Evolutionary conservation across 2,797 vertebrate genomes (phyloP).

Genomic region (Syngnathus acus): DNA sequence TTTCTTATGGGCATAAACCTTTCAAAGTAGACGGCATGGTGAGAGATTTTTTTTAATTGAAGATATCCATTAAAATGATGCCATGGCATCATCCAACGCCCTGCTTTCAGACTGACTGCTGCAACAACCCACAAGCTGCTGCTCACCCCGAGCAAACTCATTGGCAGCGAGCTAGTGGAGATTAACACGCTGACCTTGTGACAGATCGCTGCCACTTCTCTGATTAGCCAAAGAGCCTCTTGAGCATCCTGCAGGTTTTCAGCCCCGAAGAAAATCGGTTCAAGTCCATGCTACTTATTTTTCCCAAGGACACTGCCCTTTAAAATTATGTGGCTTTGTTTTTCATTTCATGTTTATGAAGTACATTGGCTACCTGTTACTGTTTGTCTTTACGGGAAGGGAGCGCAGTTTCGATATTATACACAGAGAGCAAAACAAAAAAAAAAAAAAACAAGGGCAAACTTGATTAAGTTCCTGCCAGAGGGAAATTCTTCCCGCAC

Average conservation of each 20-base stretch:
- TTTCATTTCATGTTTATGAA: background rate
- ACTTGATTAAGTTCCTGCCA: background rate
- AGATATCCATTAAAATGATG: background rate
- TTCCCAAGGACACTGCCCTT: background rate
- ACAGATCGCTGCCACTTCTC: background rate
- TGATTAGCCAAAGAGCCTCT: slow-evolving; percentile 1
- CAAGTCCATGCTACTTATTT: background rate
- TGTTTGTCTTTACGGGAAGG: background rate
- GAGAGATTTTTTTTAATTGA: background rate
- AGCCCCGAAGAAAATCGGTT: background rate
- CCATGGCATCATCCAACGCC: background rate
- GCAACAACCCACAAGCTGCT: slow-evolving; percentile 52
- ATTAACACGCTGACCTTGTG: slow-evolving; percentile 61
- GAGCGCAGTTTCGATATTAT: background rate
- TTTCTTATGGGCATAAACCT: slow-evolving; percentile 10
- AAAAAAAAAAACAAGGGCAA: background rate
- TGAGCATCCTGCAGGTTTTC: background rate
- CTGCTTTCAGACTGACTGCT: slow-evolving; percentile 49
- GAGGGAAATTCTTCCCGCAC: background rate
- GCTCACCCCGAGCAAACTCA: slow-evolving; percentile 48
- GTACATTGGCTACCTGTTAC: background rate
- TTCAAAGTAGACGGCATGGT: background rate
- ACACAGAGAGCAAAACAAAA: background rate
- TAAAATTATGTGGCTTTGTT: background rate
- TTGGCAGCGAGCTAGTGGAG: slow-evolving; percentile 47